Percentiles rank a stretch among this genome's conserved stretches.
Conservation (phyloP, 1,140 invertebrate genomes). For the Lepidurus couesii region DNA sequence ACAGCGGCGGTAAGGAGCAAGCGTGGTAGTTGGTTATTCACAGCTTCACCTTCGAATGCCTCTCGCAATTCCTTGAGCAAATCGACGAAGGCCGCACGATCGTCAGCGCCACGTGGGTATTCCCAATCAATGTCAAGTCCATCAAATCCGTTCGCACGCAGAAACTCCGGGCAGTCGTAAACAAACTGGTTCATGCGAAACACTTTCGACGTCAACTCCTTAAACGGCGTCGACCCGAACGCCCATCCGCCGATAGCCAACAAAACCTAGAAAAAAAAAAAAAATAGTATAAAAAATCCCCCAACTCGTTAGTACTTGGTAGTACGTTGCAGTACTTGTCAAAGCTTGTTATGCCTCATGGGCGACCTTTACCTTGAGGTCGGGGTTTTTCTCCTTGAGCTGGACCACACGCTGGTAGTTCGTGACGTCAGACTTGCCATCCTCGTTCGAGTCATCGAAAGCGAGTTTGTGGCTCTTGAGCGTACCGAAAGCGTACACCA, state of each 20-base stretch:
- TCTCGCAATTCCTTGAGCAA: conserved; percentile 74
- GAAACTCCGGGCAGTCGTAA: conserved; percentile 86
- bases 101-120: conserved; percentile 83
- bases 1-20: conserved; percentile 83
- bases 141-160: conserved; percentile 86
- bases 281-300: conserved; percentile 29
- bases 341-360: background rate
- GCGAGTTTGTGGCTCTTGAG: conserved; percentile 50
- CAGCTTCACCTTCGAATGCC: conserved; percentile 84
- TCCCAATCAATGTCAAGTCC: conserved; percentile 97
- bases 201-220: conserved; percentile 80
- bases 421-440: background rate
- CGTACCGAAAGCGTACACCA: conserved; percentile 88
- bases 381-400: conserved; percentile 80
- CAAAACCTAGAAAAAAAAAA: conserved; percentile 55
- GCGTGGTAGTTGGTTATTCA: conserved; percentile 67
- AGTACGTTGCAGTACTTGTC: background rate
- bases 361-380: conserved; percentile 61
- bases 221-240: conserved; percentile 86
- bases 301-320: background rate
- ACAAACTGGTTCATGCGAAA: conserved; percentile 93
- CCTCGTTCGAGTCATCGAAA: conserved; percentile 27
- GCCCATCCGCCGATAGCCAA: conserved; percentile 92
- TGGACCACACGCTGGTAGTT: conserved; percentile 65
- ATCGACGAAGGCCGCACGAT: conserved; percentile 71